A percentile compares a stretch with the other conserved stretches of the same genome.
Evolutionary conservation across 1,140 invertebrate species (phyloP).

Genomic region (Leptinotarsa undecemlineata): DNA sequence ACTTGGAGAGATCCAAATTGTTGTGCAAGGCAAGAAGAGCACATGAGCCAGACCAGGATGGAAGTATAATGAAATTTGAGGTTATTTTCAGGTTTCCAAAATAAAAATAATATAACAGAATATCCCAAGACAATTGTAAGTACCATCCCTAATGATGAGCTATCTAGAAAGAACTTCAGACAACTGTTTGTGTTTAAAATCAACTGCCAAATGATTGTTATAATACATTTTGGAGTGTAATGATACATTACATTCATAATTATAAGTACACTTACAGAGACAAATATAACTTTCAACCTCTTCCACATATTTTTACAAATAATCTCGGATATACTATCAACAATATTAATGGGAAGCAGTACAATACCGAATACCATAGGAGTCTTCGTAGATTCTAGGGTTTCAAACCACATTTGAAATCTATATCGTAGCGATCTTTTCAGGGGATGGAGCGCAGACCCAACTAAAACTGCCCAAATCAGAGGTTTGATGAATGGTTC

Average conservation of each 20-base stretch:
- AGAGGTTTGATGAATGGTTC: slow-evolving; percentile 90
- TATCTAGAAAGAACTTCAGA: slow-evolving; percentile 47
- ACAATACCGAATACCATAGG: slow-evolving; percentile 71
- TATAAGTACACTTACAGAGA: slow-evolving; percentile 54
- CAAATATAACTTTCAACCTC: slow-evolving; percentile 63
- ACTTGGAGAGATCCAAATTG: slow-evolving; percentile 63
- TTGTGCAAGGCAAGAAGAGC: slow-evolving; percentile 65
- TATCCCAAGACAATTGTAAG: slow-evolving; percentile 57
- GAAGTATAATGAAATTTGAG: slow-evolving; percentile 62
- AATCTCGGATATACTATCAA: slow-evolving; percentile 71
- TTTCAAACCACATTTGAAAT: slow-evolving; percentile 73
- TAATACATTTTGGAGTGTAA: slow-evolving; percentile 61
- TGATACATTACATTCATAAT: slow-evolving; percentile 53
- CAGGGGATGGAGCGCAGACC: slow-evolving; percentile 86
- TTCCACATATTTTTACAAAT: slow-evolving; percentile 67
- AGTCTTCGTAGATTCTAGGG: slow-evolving; percentile 62
- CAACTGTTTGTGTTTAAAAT: slow-evolving; percentile 33
- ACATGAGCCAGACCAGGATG: slow-evolving; percentile 64
- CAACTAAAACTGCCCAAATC: slow-evolving; percentile 91
- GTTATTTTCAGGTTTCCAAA: slow-evolving; percentile 66
- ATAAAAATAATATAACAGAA: slow-evolving; percentile 57
- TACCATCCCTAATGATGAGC: slow-evolving; percentile 44
- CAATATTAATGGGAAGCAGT: slow-evolving; percentile 72
- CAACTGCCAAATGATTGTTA: slow-evolving; percentile 57
- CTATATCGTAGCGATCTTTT: slow-evolving; percentile 74